Conservation (phyloP, 1,140 invertebrate genomes). For the Leptinotarsa undecemlineata region DNA sequence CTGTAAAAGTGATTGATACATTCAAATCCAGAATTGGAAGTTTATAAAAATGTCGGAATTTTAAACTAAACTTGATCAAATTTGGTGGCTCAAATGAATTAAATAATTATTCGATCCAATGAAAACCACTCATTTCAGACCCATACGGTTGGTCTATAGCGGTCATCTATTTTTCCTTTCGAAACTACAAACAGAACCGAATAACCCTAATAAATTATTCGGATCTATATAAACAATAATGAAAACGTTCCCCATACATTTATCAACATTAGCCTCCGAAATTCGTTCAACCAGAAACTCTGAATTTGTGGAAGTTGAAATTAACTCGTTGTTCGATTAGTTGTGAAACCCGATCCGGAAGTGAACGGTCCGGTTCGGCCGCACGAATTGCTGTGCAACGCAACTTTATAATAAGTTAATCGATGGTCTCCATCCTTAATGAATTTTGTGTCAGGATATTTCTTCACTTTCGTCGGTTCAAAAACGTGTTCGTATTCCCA, state of each 20-base stretch:
- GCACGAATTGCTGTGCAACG: constrained; percentile 2
- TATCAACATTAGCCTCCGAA: background rate
- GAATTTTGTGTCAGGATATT: background rate
- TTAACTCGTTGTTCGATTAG: constrained; percentile 8
- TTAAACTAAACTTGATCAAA: no score
- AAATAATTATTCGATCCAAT: no score
- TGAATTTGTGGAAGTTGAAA: constrained; percentile 5
- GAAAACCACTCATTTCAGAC: no score
- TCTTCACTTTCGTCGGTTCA: background rate
- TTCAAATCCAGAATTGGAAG: no score
- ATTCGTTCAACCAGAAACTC: background rate
- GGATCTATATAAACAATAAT: constrained; percentile 6
- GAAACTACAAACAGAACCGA: background rate
- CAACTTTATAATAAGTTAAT: constrained; percentile 3
- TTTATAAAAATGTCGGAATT: no score
- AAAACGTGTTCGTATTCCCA: no score
- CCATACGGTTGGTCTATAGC: no score
- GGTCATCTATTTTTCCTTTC: no score
- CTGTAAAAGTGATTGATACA: no score
- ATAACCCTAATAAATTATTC: background rate
- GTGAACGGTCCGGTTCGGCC: background rate
- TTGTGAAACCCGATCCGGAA: background rate
- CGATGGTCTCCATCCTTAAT: background rate
- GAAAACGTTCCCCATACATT: background rate
- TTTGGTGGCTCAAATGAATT: no score